Evolutionary conservation across 2,888 invertebrate species (phyloP).

Genomic region (Nomada fucata): DNA sequence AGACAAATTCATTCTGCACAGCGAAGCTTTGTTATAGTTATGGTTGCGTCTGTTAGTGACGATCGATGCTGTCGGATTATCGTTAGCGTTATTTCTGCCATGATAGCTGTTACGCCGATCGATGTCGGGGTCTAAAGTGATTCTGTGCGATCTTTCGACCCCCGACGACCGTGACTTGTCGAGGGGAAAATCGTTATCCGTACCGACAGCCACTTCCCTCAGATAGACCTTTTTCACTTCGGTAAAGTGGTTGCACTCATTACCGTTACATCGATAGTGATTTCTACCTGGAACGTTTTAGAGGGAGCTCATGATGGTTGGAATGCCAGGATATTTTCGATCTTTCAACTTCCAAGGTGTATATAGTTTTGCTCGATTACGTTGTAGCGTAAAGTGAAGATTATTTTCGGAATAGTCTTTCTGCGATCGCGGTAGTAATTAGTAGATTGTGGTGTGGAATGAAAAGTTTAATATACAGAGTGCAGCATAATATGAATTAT

Average conservation of each 20-base stretch:
- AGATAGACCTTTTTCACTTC: constrained; percentile 81
- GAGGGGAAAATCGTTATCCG: constrained; percentile 74
- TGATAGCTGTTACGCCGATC: constrained; percentile 59
- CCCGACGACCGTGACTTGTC: constrained; percentile 57
- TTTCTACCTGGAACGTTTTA: constrained; percentile 63
- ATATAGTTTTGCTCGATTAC: background rate
- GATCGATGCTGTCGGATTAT: constrained; percentile 18
- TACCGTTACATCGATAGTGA: constrained; percentile 57
- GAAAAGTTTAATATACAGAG: background rate
- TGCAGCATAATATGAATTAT: too few relatives aligned
- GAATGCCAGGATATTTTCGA: background rate
- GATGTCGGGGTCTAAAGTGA: constrained; percentile 65
- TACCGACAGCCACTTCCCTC: constrained; percentile 81
- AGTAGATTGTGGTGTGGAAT: background rate
- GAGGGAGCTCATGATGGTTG: constrained; percentile 5
- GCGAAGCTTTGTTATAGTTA: constrained; percentile 58
- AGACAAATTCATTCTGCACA: constrained; percentile 49
- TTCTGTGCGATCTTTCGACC: constrained; percentile 74
- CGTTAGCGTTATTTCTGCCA: constrained; percentile 70
- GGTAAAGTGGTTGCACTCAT: constrained; percentile 58
- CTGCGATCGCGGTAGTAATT: too few relatives aligned
- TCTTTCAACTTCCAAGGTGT: background rate
- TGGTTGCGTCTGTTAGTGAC: constrained; percentile 68
- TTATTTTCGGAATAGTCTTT: background rate
- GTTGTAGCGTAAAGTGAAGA: background rate